Evolutionary conservation across 2,797 vertebrate genomes (phyloP).

Genomic region (Esox masquinongy): DNA sequence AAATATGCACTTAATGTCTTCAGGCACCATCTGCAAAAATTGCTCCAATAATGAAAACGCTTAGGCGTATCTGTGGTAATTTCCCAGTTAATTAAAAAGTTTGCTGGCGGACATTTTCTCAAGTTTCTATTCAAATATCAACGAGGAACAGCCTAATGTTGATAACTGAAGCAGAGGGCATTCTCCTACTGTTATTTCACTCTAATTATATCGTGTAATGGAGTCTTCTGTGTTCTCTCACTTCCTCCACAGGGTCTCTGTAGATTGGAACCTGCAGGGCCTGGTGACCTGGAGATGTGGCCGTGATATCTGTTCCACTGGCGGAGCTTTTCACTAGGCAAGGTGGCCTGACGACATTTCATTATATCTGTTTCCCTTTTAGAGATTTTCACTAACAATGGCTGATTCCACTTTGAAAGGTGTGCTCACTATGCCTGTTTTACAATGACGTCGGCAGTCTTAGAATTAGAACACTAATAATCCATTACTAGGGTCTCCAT

Average conservation of each 20-base stretch:
- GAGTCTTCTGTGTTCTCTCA: not conserved
- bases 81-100: slow-evolving; percentile 10
- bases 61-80: not conserved
- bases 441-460: not conserved
- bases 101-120: not conserved
- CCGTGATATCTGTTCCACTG: slow-evolving; percentile 54
- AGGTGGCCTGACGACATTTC: slow-evolving; percentile 12
- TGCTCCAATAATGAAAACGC: slow-evolving; percentile 19
- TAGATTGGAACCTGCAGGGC: slow-evolving; percentile 23
- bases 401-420: slow-evolving; percentile 50
- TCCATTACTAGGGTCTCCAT: not conserved
- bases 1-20: slow-evolving; percentile 9
- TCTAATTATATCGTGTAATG: not conserved
- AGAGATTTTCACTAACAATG: slow-evolving; percentile 57
- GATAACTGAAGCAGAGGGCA: not conserved
- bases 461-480: not conserved
- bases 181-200: not conserved
- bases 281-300: slow-evolving; percentile 57
- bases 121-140: not conserved
- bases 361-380: slow-evolving; percentile 44
- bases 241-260: not conserved
- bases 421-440: not conserved
- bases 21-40: slow-evolving; percentile 9
- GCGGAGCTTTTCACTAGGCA: slow-evolving; percentile 39
- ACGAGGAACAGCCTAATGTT: not conserved